phyloP scores from a whole-genome alignment of 2,113 vertebrate species.

The Ochotona princeps region DNA sequence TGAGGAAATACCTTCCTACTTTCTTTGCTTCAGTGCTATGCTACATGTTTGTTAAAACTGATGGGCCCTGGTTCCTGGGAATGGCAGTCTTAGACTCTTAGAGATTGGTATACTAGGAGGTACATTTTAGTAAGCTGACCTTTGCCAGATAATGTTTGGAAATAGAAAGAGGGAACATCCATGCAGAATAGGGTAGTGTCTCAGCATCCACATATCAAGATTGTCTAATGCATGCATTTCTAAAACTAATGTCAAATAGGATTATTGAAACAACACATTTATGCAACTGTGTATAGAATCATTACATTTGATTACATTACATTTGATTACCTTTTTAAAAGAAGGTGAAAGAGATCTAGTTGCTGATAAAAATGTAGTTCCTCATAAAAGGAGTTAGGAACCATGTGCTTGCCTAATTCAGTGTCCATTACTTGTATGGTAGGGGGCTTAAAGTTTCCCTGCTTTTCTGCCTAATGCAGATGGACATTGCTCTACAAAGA shows the following conservation, averaged over 20 bases:
- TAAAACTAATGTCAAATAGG: neutral
- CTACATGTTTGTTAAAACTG: neutral
- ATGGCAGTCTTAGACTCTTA: neutral
- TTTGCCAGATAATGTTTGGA: neutral
- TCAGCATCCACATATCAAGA: no score
- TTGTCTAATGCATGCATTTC: no score
- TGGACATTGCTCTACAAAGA: neutral
- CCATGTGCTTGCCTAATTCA: neutral
- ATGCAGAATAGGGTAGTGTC: neutral
- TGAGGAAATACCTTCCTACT: neutral
- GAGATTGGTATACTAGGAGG: fast-evolving
- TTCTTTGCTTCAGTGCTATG: neutral
- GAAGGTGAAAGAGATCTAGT: neutral
- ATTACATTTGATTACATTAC: neutral
- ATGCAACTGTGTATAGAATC: neutral
- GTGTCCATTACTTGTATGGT: neutral
- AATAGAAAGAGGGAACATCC: neutral
- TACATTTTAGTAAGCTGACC: neutral
- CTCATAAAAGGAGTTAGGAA: neutral
- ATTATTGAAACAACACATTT: neutral
- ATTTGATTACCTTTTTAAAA: neutral
- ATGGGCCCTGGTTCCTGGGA: neutral
- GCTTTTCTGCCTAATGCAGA: neutral
- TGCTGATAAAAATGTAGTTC: neutral
- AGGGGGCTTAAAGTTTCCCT: neutral